Base-by-base conservation (phyloP, 2,888 invertebrate species). In the Hypselothyrea guttata region DNA sequence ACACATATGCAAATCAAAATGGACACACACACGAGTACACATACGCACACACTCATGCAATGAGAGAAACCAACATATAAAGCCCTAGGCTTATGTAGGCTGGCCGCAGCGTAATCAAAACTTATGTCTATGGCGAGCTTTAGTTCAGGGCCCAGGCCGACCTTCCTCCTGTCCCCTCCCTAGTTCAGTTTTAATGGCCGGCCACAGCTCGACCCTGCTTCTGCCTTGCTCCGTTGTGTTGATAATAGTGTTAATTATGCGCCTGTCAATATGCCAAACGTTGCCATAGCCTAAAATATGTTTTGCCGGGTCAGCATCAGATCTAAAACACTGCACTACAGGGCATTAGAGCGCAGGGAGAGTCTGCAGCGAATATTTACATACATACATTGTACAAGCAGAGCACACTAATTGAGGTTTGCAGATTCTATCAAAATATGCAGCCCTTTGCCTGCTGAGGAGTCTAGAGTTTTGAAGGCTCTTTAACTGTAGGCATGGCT, bases 171-270 rank as follows among this genome's bases (percentile, higher is more conserved):
- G 2, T 22, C 33, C 57, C 42, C 9, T 7, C 12, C 8, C 40
- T 55, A 62, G 64, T 69, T 69, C 64, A 73, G 69, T 59, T 74
- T 73, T 70, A 70, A 73, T 70, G 73, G 68, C 47, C 69, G 66
- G 52, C 72, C 51, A 48, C 41, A 66, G 46, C 52, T 33, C 40
- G n/a, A 18, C 7, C 12, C 40, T 41, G 27, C n/a, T 11, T 22
- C 11, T 41, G 18, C 8, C 15, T 12, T 30, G 4, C n/a, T n/a
- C 42, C 48, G 52, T 53, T 78, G 51, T 82, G 61, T 68, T 68
- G 85, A 85, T 78, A 78, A 85, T 78, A 78, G 85, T 78, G 78
- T 78, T 78, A 78, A 78, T 78, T 78, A 78, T 78, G 78, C 78
- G 85, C 78, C 84, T 78, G 78, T 78, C 78, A 78, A 78, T 78